Percentiles rank a stretch among this genome's conserved stretches.
phyloP scores from a whole-genome alignment of 2,113 vertebrate species.

The Cyanoramphus novaezelandiae region DNA sequence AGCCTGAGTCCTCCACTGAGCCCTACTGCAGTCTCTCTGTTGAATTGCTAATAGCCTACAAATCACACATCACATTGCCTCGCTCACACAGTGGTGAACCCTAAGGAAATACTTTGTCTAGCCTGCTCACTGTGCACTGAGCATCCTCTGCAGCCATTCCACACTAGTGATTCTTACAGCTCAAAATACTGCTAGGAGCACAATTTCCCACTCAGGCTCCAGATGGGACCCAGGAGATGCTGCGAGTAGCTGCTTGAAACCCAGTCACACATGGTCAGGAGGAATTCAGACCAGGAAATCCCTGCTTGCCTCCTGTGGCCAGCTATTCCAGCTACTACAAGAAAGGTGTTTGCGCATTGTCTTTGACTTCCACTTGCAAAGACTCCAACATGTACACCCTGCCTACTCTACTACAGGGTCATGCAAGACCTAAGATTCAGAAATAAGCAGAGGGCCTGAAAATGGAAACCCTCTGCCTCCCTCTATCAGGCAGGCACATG shows the following conservation, averaged over 20 bases:
- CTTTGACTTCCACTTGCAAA: background rate
- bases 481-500: background rate
- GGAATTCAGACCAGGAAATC: constrained; percentile 23
- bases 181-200: constrained; percentile 61
- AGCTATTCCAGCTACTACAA: background rate
- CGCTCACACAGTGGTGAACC: background rate
- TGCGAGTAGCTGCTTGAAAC: background rate
- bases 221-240: constrained; percentile 52
- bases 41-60: constrained; percentile 54
- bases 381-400: background rate
- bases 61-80: constrained; percentile 40
- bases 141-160: constrained; percentile 49
- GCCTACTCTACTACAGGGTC: background rate
- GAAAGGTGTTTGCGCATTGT: background rate
- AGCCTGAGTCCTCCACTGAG: background rate
- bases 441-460: background rate
- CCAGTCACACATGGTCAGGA: background rate
- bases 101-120: constrained; percentile 48
- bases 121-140: background rate
- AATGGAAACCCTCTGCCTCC: background rate
- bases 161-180: constrained; percentile 52
- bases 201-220: constrained; percentile 55
- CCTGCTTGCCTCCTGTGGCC: background rate
- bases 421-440: background rate
- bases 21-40: constrained; percentile 3